Base-by-base conservation (phyloP, 2,797 vertebrate genomes). In the Neopelma chrysocephalum region DNA sequence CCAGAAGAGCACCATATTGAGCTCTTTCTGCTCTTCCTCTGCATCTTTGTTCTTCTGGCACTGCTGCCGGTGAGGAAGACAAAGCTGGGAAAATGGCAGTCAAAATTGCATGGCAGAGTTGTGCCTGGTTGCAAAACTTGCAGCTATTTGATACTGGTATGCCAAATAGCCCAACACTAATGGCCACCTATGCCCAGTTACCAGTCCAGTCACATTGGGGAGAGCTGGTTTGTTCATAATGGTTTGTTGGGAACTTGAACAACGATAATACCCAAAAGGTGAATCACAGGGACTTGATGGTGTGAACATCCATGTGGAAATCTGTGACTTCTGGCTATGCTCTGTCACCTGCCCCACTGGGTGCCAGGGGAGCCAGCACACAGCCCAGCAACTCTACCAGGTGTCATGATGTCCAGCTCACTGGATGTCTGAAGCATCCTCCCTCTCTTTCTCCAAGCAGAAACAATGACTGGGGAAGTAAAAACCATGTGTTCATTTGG, bases 371-470 rank as follows among this genome's bases (percentile, higher is more conserved):
- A 88, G 54, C 31, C 31, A 75, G 53, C 48, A 38, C 13, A 7
- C 42, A 90, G 62, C 29, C n/a, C n/a, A n/a, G 43, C 25, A 54
- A 29, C 60, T 70, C 51, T 15, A 7, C 7, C 3, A 2, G 18
- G 36, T 29, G 20, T 11, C 0, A 0, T 34, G 66, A 29, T 62
- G 69, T 68, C 38, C 51, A 78, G 51, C 20, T 66, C 47, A 29
- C 38, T 0, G 0, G 14, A 13, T 0, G 1, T n/a, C 38, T 82
- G 62, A 77, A 73, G 36, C 12, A 40, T 31, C 34, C 64, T 73
- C 0, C 0, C 8, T 81, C 32, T 42, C 56, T 58, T 71, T 78
- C 77, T 83, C 40, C 80, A 73, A 42, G 22, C 0, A 5, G 64
- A 65, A 94, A 48, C 13, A 8, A 34, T 0, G 3, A 42, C 68